Conservation (phyloP, 2,888 invertebrate species). For the Hedya salicella region DNA sequence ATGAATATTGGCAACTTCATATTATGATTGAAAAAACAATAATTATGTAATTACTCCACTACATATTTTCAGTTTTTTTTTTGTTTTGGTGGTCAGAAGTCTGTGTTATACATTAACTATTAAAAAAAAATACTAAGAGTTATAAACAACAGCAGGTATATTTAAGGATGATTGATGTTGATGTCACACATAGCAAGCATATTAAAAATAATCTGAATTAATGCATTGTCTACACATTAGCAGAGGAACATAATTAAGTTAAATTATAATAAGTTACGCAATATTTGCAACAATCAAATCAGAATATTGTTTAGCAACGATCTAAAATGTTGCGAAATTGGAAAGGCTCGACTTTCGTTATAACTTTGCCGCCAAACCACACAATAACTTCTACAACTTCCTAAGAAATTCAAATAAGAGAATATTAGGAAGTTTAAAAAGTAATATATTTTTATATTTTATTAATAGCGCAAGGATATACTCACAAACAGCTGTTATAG, state of each 20-base stretch:
- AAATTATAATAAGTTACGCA: neutral
- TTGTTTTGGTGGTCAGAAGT: no score
- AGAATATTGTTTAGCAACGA: slow-evolving; percentile 8
- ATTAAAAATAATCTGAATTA: neutral
- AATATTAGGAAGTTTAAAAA: slow-evolving; percentile 4
- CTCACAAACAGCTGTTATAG: slow-evolving; percentile 72
- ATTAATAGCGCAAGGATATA: slow-evolving; percentile 54
- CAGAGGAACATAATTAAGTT: neutral
- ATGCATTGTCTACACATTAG: neutral
- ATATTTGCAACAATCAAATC: neutral
- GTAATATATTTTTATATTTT: slow-evolving; percentile 38
- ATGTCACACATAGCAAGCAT: neutral
- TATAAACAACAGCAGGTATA: no score
- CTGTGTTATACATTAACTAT: no score
- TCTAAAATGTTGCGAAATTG: slow-evolving; percentile 28
- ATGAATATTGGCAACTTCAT: no score
- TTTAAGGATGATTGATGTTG: no score
- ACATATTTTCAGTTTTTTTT: no score
- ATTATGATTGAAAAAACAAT: no score
- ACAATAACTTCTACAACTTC: neutral
- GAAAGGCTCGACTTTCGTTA: slow-evolving; percentile 1
- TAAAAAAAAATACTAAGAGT: no score
- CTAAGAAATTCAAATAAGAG: neutral
- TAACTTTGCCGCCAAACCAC: neutral
- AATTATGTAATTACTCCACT: no score